Percentiles rank a stretch among this genome's conserved stretches.
Evolutionary conservation across 2,113 vertebrate species (phyloP).

Genomic region (Lophura nycthemera): DNA sequence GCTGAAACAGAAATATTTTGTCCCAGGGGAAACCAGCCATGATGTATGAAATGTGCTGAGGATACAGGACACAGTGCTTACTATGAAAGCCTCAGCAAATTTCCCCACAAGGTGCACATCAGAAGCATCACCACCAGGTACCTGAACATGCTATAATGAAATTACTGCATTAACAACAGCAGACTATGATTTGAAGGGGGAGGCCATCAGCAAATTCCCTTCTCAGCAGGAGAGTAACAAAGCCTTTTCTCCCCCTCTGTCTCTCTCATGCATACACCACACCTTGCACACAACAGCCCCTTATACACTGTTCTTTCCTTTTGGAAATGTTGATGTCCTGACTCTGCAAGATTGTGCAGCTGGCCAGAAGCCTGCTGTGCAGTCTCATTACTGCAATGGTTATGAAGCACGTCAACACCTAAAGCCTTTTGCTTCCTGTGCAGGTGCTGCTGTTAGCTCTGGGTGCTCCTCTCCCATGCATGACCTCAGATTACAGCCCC

Average conservation of each 20-base stretch:
- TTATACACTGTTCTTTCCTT: not conserved
- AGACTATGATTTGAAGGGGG: not conserved
- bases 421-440: not conserved
- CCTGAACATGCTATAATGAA: not conserved
- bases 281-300: not conserved
- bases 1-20: constrained; percentile 70
- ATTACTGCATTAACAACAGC: not conserved
- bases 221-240: not conserved
- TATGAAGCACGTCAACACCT: not conserved
- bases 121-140: not conserved
- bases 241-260: not conserved
- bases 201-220: not conserved
- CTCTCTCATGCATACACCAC: not conserved
- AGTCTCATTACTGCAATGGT: rapidly evolving
- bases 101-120: not conserved
- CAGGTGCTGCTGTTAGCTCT: not conserved
- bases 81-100: constrained; percentile 8
- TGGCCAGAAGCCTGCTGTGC: not conserved
- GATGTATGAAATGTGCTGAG: constrained; percentile 50
- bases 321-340: not conserved
- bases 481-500: not conserved
- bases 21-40: constrained; percentile 21
- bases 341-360: rapidly evolving
- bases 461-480: not conserved
- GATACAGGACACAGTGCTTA: constrained; percentile 16